Conservation (phyloP, 2,797 vertebrate species). For the Oceanodroma leucorhoa region DNA sequence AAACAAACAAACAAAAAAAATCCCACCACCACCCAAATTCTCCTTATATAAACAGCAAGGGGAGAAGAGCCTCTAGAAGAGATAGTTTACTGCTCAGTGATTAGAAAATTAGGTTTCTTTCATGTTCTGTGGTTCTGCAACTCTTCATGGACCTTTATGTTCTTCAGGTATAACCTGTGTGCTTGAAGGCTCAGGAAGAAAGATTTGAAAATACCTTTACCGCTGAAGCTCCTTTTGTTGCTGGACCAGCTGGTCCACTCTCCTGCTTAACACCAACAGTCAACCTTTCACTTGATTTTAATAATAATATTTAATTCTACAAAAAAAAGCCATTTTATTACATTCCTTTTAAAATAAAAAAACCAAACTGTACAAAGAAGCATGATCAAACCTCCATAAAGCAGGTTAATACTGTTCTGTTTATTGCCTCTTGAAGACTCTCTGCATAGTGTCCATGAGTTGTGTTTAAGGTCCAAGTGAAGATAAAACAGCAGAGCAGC, state of each 20-base stretch:
- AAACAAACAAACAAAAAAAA: neutral
- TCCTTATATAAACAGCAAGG: neutral
- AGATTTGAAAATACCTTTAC: constrained; percentile 18
- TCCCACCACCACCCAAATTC: neutral
- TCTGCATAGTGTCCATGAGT: constrained; percentile 75
- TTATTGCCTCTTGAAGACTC: constrained; percentile 77
- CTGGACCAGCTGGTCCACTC: constrained; percentile 37
- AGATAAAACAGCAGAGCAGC: constrained; percentile 71
- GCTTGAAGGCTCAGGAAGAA: neutral
- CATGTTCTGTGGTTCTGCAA: neutral
- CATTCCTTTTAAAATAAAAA: constrained; percentile 74
- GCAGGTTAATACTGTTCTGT: constrained; percentile 78
- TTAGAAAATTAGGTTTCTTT: neutral
- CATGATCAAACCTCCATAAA: constrained; percentile 76
- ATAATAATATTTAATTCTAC: constrained; percentile 79
- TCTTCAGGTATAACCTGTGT: neutral
- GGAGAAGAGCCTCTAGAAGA: neutral
- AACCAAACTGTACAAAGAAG: constrained; percentile 74
- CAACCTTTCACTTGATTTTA: constrained; percentile 77
- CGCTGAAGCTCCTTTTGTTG: constrained; percentile 21
- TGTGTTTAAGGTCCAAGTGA: constrained; percentile 75
- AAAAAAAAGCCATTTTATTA: constrained; percentile 74
- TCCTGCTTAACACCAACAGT: constrained; percentile 72
- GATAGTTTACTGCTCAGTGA: neutral
- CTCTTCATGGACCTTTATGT: constrained; percentile 1